Evolutionary conservation across 2,888 invertebrate species (phyloP).

Genomic region (Psococerastis gibbosa): DNA sequence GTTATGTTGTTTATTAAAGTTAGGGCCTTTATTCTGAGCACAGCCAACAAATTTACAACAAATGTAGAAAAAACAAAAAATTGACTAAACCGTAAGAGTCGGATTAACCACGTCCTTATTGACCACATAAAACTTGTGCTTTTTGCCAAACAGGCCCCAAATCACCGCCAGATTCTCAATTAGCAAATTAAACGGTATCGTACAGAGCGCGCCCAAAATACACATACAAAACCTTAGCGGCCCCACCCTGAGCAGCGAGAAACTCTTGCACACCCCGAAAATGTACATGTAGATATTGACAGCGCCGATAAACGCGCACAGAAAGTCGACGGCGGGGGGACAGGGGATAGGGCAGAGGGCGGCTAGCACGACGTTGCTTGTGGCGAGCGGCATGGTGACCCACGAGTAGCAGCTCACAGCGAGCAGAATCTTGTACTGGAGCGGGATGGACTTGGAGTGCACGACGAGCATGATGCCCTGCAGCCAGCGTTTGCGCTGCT

Average conservation of each 20-base stretch:
- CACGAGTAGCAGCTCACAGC: slow-evolving; percentile 86
- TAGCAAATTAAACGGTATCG: slow-evolving; percentile 82
- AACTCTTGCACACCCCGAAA: slow-evolving; percentile 93
- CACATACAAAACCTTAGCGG: slow-evolving; percentile 57
- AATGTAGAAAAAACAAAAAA: too few relatives aligned
- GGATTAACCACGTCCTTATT: slow-evolving; percentile 89
- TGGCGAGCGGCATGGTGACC: slow-evolving; percentile 85
- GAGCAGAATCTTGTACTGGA: slow-evolving; percentile 59
- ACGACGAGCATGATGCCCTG: slow-evolving; percentile 80
- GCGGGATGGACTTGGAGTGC: slow-evolving; percentile 65
- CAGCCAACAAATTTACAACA: too few relatives aligned
- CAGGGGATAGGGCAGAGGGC: slow-evolving; percentile 74
- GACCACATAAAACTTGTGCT: slow-evolving; percentile 93
- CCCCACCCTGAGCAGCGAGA: slow-evolving; percentile 74
- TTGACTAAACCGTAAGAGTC: too few relatives aligned
- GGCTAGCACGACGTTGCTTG: slow-evolving; percentile 73
- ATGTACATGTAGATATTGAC: slow-evolving; percentile 96
- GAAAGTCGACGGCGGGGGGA: slow-evolving; percentile 61
- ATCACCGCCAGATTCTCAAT: slow-evolving; percentile 91
- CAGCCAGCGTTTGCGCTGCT: slow-evolving; percentile 91
- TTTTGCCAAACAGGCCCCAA: slow-evolving; percentile 85
- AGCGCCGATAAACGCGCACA: slow-evolving; percentile 81
- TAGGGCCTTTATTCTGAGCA: too few relatives aligned
- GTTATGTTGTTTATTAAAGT: too few relatives aligned
- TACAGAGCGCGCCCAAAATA: slow-evolving; percentile 67